Evolutionary conservation across 2,888 invertebrate genomes (phyloP), one percentile per base, ranked within the genome.

Genomic region (Lottia gigantea): DNA sequence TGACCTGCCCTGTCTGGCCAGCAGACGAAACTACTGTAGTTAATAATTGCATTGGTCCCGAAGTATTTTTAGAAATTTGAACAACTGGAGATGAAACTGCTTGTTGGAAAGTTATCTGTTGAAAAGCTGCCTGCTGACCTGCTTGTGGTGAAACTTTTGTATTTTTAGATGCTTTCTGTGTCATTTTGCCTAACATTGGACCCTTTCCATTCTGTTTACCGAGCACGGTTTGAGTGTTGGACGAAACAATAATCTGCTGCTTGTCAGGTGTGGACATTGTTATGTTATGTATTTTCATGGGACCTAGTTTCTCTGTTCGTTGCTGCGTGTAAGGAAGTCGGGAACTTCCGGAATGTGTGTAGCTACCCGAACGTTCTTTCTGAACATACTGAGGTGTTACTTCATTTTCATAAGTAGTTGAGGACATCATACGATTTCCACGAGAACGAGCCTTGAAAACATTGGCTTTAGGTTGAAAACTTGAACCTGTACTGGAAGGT

Each of bases 401-500:
- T 0, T 55, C 55, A 23, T 49, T 61, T 62, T 67, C 73, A 14
- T 46, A 67, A 70, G 55, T 70, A 26, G 80, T 79, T 31, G 78
- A 77, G 0, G 82, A 82, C 76, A 81, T 72, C 68, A 78, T 76
- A 47, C 83, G 71, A 31, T 75, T 68, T 11, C 76, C 75, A 65
- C 78, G 79, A 2, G 78, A 62, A 74, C 84, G 84, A 19, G 95
- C 95, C 89, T 95, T 95, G 87, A 97, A 96, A 61, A 96, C 96
- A 66, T 95, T 95, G 12, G 90, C 90, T 68, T 94, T 95, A 0
- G 96, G 96, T 88, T 96, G 96, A 90, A 97, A 97, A 81, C 94
- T 80, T 46, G 83, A 85, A 7, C 88, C 85, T 71, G 82, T 85
- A 71, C 83, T 85, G n/a, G 86, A 83, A 1, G 86, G 86, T 2